Evolutionary conservation across 2,888 invertebrate species (phyloP), one percentile per base, ranked within the genome.

Genomic region (Drosophila nr. perissopoda): DNA sequence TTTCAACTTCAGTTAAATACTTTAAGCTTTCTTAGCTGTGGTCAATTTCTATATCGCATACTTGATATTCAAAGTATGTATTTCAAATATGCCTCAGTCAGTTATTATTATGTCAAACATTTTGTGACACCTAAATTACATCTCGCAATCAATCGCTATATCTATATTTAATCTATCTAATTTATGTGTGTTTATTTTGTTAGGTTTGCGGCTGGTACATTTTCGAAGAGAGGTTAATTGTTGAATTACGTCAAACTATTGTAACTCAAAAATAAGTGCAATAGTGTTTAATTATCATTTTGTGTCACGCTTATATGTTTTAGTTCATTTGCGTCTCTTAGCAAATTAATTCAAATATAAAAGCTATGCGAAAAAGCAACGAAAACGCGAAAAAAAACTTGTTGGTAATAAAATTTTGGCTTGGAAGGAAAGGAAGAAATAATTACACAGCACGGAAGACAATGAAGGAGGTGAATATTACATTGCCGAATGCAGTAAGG

Each of bases 391-490:
- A 42, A 45, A 10, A 54, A 51, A 36, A 52, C n/a, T 58, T 59
- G 40, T 51, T 48, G 42, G 11, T 54, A 63, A 53, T 54, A 57
- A 16, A 34, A 27, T 34, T 65, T 45, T 59, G 42, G 8, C 25
- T 29, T 29, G 25, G 29, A 34, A 52, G 48, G 13, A 42, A 42
- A 59, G 49, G 33, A 65, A 62, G 52, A 83, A 89, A 89, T 82
- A 89, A 86, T 86, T 89, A 87, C 69, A 73, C 51, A 58, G 53
- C 65, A 82, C 67, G 57, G 63, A 74, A 73, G 62, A 85, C 75
- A 84, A 83, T 73, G 72, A 76, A 52, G 31, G 38, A 78, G 83
- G 74, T 90, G 83, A 73, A 85, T 87, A 85, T 78, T 87, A 62
- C 78, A 80, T 78, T 78, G 48, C 61, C 51, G 7, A 65, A 31